These are phyloP conservation scores for Eleutherodactylus coqui DNA, from an alignment of 2,797 vertebrate genomes.

Conservation along the genomic window DNA sequence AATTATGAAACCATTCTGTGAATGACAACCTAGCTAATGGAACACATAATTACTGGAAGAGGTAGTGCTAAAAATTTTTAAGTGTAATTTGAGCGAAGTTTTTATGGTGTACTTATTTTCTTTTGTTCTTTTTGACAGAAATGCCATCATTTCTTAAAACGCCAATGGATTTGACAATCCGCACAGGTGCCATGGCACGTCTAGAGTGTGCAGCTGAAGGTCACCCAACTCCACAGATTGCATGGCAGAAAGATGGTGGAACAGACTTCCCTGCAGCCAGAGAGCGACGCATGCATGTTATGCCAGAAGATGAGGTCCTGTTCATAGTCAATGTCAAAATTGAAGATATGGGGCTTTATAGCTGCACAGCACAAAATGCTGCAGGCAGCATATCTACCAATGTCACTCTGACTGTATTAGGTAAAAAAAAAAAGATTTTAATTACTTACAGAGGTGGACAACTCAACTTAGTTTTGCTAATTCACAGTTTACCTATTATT, in stretches of 20 bases:
- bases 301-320: constrained; percentile 86
- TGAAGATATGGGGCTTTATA: constrained; percentile 85
- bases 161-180: constrained; percentile 84
- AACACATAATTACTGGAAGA: too few species aligned
- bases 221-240: constrained; percentile 82
- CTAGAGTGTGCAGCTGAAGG: constrained; percentile 84
- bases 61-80: too few species aligned
- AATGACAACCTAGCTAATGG: too few species aligned
- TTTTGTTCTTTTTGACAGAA: constrained; percentile 70
- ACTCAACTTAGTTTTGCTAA: neutral
- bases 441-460: neutral
- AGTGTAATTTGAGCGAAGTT: too few species aligned
- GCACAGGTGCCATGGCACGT: constrained; percentile 81
- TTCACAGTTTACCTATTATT: neutral
- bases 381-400: constrained; percentile 81
- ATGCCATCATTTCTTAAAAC: constrained; percentile 84
- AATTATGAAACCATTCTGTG: too few species aligned
- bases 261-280: constrained; percentile 85
- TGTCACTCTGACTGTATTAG: constrained; percentile 78
- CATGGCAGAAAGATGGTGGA: constrained; percentile 86
- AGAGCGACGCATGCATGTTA: constrained; percentile 85
- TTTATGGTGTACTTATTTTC: neutral
- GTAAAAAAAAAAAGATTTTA: constrained; percentile 69
- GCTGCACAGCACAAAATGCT: constrained; percentile 81
- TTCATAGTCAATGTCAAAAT: constrained; percentile 85